Conservation (phyloP, 30 jellyfish, hydroid and myxozoan genomes). For the Sanderia malayensis region DNA sequence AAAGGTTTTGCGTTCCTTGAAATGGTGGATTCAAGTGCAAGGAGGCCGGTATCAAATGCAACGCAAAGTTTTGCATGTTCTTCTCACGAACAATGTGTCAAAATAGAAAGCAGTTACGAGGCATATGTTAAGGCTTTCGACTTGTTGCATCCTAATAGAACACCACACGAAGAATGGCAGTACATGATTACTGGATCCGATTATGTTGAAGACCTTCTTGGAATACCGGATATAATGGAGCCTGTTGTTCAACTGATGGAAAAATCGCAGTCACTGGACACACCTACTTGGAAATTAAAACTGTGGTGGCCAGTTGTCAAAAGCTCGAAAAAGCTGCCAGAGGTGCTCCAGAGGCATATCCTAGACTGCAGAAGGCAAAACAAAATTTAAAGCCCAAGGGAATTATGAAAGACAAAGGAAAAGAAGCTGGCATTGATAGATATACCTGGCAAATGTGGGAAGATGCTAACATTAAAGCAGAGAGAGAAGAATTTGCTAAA, state of each 20-base stretch:
- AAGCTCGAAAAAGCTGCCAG: not conserved
- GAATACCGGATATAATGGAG: slow-evolving; percentile 35
- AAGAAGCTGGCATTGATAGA: not conserved
- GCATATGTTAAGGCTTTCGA: slow-evolving; percentile 26
- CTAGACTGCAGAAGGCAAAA: slow-evolving; percentile 25
- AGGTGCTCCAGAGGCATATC: slow-evolving; percentile 19
- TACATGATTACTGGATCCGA: slow-evolving; percentile 53
- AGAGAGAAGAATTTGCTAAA: slow-evolving; percentile 8
- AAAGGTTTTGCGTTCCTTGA: slow-evolving; percentile 40
- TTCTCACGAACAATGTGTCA: slow-evolving; percentile 42
- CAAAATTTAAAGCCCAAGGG: slow-evolving; percentile 25
- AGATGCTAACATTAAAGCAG: slow-evolving; percentile 7
- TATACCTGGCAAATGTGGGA: slow-evolving; percentile 20
- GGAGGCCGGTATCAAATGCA: slow-evolving; percentile 42
- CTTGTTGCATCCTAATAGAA: slow-evolving; percentile 29
- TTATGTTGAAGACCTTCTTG: slow-evolving; percentile 28
- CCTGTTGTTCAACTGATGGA: slow-evolving; percentile 45
- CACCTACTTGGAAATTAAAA: slow-evolving; percentile 28
- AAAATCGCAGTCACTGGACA: slow-evolving; percentile 18
- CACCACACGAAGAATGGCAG: slow-evolving; percentile 47
- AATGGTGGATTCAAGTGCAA: slow-evolving; percentile 20
- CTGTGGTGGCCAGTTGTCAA: slow-evolving; percentile 20
- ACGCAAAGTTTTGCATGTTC: slow-evolving; percentile 34
- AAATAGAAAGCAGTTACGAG: slow-evolving; percentile 25
- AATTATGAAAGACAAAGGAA: not conserved